These are phyloP conservation scores for Lasiurus cinereus DNA, from an alignment of 2,113 vertebrate genomes.

Conservation along the genomic window DNA sequence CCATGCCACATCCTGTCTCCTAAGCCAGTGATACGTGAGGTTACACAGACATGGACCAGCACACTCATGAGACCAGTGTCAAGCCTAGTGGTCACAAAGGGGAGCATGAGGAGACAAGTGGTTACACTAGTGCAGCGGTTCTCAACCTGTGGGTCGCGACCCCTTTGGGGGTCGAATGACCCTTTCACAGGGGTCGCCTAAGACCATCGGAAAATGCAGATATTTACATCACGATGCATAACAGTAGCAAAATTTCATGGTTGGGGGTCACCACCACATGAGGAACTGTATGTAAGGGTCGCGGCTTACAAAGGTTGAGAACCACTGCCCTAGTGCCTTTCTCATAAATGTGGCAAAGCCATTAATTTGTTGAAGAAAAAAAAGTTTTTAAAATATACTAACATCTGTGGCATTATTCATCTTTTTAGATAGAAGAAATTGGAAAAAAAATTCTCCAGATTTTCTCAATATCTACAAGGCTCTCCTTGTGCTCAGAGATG, in stretches of 20 bases:
- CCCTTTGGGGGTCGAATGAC: too few species aligned
- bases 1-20: conserved; percentile 24
- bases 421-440: neutral
- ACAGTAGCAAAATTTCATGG: too few species aligned
- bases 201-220: too few species aligned
- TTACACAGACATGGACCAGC: neutral
- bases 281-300: too few species aligned
- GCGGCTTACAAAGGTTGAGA: too few species aligned
- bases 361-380: conserved; percentile 29
- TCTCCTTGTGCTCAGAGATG: neutral
- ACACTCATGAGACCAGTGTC: neutral
- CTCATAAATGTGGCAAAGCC: neutral
- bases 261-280: too few species aligned
- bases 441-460: too few species aligned
- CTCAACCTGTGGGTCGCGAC: too few species aligned
- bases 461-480: neutral
- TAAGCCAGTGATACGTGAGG: neutral
- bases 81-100: neutral
- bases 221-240: too few species aligned
- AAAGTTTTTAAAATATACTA: neutral
- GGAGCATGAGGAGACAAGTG: neutral
- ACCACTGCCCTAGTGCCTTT: neutral
- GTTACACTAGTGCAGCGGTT: neutral
- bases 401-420: neutral
- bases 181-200: too few species aligned